Base-by-base conservation (phyloP, 2,113 vertebrate species). In the Coptodon rendalli region DNA sequence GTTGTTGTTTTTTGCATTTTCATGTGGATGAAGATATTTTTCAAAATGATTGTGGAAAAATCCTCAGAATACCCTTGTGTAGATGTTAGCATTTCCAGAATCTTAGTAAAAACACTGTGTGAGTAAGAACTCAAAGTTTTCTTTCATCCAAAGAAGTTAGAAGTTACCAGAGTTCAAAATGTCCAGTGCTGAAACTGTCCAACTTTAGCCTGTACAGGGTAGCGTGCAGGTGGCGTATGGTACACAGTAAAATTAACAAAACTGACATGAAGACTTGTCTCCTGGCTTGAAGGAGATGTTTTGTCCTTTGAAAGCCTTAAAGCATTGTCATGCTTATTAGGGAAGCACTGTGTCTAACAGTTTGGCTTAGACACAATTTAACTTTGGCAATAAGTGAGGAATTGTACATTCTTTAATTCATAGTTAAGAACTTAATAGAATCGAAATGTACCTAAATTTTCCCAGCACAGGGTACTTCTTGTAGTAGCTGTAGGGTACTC, bases 331-430 rank as follows among this genome's bases (percentile, higher is more conserved):
- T 38, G 34, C 38, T 66, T 66, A 38, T 38, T 38, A 7, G 61
- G 61, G 61, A n/a, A 38, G 34, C 29, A 63, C 5, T 34, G 59
- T 66, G 61, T 38, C 34, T 66, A 66, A 38, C 34, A 66, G n/a
- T 34, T 36, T 63, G 3, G 29, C 59, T 63, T 63, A 63, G 59
- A 63, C 1, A 34, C 59, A 63, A 19, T 17, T n/a, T 12, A n/a
- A 66, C 31, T 66, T 17, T 36, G 61, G 61, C 17, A 36, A 66
- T n/a, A 66, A 38, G 19, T 5, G 34, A 38, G 19, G 38, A 61
- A 38, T n/a, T 3, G 1, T 66, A 66, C 6, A 66, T 0, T 7
- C 17, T 66, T 38, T 66, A 66, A 0, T 38, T 66, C 61, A 38
- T 13, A 38, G 31, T 36, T 66, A 66, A n/a, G 9, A 66, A 66